Conservation (phyloP, 2,113 vertebrate species). For the Albula glossodonta region DNA sequence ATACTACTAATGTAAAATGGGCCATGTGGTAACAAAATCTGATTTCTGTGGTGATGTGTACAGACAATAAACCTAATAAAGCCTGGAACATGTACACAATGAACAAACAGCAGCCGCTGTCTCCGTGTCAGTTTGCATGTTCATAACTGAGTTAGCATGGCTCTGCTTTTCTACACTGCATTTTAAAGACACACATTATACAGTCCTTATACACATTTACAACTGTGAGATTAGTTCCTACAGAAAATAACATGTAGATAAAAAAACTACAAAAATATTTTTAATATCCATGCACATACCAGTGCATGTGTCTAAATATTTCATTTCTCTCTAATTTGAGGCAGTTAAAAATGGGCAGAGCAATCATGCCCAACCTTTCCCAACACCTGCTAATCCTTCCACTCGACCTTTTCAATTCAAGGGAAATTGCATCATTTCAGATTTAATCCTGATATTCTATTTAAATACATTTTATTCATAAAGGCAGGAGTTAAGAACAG, state of each 20-base stretch:
- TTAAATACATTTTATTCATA: slow-evolving; percentile 58
- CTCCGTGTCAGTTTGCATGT: neutral
- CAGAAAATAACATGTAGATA: neutral
- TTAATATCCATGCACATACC: neutral
- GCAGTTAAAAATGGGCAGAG: slow-evolving; percentile 45
- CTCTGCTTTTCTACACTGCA: neutral
- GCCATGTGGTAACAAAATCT: neutral
- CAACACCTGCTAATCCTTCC: slow-evolving; percentile 53
- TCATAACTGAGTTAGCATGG: neutral
- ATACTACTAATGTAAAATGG: neutral
- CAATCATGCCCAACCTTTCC: slow-evolving; percentile 34
- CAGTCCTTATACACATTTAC: neutral
- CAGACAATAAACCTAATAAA: slow-evolving; percentile 6
- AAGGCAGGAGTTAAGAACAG: slow-evolving; percentile 47
- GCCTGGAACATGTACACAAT: neutral
- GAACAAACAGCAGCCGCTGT: neutral
- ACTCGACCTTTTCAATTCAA: slow-evolving; percentile 68
- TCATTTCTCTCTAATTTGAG: neutral
- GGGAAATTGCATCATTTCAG: slow-evolving; percentile 67
- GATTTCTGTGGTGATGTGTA: slow-evolving; percentile 13
- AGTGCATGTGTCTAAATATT: neutral
- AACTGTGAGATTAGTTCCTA: neutral
- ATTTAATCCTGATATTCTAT: slow-evolving; percentile 61
- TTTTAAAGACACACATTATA: neutral
- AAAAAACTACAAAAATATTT: neutral